Evolutionary conservation across 1,140 invertebrate genomes (phyloP), one percentile per base, ranked within the genome.

Genomic region (Drosophila pectinifera): DNA sequence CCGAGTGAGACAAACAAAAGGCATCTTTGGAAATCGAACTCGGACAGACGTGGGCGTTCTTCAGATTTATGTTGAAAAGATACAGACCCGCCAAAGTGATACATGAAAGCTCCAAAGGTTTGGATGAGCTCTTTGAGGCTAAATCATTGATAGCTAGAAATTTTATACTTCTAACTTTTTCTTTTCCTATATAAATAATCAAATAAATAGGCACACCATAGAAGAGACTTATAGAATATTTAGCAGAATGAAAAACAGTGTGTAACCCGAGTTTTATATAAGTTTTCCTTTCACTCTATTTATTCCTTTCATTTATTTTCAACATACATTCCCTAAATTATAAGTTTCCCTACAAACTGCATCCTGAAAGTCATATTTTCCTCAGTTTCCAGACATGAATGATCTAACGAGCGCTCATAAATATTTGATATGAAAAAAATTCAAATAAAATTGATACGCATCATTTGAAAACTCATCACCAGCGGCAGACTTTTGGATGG

Each of bases 381-480:
- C 6, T 3, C 2, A 38, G 3, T 3, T 34, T 6, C 2, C 10
- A 41, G 31, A n/a, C 45, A 28, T 88, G 59, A 83, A 88, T 88
- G 83, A 88, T 89, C 76, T 83, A 83, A 80, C 67, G 80, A 89
- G 67, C 72, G 65, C 83, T 83, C 79, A 88, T 83, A 88, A 88
- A 88, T 88, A 86, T 89, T 83, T 83, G 63, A 83, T 76, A 86
- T 77, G 63, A 65, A 82, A 85, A 78, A 73, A 77, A 72, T 82
- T 82, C 73, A 73, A 82, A 79, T 65, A 88, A 76, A 88, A 79
- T 86, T 82, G 78, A 86, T 86, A 78, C 83, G 82, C 82, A 88
- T 88, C 83, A 88, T 88, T 88, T 89, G 75, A 80, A 83, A 83
- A 88, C 83, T 88, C 83, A 88, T 88, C 83, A 83, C 79, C 83